A percentile compares a stretch with the other conserved stretches of the same genome.
Conservation (phyloP, 2,797 vertebrate genomes). For the Oreortyx pictus region DNA sequence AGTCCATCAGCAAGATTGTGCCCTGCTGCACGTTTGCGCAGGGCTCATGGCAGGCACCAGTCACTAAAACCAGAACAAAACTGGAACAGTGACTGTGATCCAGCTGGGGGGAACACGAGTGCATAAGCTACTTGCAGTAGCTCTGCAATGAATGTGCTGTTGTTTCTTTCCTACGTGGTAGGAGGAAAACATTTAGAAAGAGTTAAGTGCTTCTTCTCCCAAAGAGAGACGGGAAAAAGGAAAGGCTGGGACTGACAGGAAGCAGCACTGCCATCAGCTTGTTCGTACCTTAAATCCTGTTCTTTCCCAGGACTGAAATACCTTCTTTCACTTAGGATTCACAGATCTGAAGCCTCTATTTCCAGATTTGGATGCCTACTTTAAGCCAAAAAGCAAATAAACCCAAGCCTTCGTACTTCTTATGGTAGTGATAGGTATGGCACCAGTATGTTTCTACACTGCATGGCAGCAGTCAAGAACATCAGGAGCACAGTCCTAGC, state of each 20-base stretch:
- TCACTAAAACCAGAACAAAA: background rate
- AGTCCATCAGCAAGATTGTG: background rate
- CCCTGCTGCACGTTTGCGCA: background rate
- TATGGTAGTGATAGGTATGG: background rate
- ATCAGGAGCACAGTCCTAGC: background rate
- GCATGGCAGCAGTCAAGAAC: background rate
- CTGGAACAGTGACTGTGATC: background rate
- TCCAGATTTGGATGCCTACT: background rate
- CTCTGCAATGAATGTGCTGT: background rate
- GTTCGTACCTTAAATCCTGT: background rate
- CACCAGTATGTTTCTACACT: background rate
- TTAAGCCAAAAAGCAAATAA: background rate
- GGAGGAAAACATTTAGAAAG: background rate
- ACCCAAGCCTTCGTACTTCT: accelerated
- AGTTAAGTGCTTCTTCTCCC: background rate
- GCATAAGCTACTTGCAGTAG: background rate
- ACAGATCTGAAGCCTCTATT: background rate
- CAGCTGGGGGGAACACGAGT: background rate
- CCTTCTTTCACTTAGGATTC: background rate
- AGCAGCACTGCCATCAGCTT: background rate
- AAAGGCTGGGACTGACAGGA: background rate
- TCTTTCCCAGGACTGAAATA: background rate
- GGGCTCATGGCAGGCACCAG: background rate
- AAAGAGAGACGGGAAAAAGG: background rate
- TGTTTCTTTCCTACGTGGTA: background rate